These are phyloP conservation scores for Arenaria interpres DNA, from an alignment of 2,113 vertebrate species.

Conservation along the genomic window DNA sequence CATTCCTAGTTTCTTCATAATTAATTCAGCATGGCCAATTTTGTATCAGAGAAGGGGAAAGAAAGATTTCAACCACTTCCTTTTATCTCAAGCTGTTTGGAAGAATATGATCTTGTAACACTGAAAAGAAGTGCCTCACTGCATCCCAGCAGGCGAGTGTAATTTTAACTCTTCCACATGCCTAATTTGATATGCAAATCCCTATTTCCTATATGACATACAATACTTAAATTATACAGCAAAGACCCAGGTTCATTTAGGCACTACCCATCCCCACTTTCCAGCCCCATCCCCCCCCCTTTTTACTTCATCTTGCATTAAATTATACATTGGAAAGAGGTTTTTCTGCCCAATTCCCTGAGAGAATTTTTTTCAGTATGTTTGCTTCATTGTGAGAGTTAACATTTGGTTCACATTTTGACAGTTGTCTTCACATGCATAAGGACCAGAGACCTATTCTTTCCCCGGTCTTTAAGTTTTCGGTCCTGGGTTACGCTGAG, in stretches of 20 bases:
- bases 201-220: background rate
- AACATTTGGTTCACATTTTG: background rate
- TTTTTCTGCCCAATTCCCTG: background rate
- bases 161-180: constrained; percentile 36
- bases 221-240: background rate
- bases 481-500: background rate
- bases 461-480: background rate
- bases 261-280: background rate
- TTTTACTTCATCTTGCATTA: background rate
- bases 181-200: constrained; percentile 24
- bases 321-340: background rate
- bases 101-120: constrained; percentile 23
- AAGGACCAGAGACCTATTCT: background rate
- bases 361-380: background rate
- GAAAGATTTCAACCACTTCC: constrained; percentile 59
- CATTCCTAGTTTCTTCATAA: constrained; percentile 62
- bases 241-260: background rate
- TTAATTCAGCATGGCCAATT: constrained; percentile 61
- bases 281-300: background rate
- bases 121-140: constrained; percentile 8
- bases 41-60: constrained; percentile 62
- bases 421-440: background rate
- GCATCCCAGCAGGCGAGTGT: background rate
- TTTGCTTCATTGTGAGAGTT: background rate
- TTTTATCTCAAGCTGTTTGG: constrained; percentile 55